These are phyloP conservation scores for Ophion ellenae DNA, from an alignment of 2,888 invertebrate genomes.

Conservation along the genomic window DNA sequence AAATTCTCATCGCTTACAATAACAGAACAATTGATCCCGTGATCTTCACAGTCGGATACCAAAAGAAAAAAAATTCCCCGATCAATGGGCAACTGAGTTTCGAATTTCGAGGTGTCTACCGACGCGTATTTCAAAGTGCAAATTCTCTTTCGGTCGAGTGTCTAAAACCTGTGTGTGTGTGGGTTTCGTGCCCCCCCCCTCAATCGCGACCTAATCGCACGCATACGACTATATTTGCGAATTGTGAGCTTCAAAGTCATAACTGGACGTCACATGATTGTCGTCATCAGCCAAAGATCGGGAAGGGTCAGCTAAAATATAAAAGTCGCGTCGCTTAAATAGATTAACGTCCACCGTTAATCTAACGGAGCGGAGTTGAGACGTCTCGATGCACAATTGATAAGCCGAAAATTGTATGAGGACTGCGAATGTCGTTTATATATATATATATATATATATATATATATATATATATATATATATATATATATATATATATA, in stretches of 20 bases:
- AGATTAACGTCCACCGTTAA: background rate
- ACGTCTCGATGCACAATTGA: slow-evolving; percentile 37
- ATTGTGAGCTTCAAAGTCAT: background rate
- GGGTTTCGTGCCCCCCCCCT: background rate
- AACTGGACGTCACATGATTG: background rate
- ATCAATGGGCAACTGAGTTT: too few relatives aligned
- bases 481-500: background rate
- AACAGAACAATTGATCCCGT: too few relatives aligned
- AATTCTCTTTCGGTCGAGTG: too few relatives aligned
- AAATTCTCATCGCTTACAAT: background rate
- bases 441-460: background rate
- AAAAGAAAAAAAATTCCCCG: too few relatives aligned
- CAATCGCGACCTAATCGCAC: background rate
- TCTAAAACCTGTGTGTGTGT: too few relatives aligned
- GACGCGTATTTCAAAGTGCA: too few relatives aligned
- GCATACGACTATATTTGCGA: background rate
- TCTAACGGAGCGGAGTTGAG: slow-evolving; percentile 4
- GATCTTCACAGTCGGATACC: too few relatives aligned
- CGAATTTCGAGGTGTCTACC: too few relatives aligned
- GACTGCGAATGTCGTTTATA: background rate
- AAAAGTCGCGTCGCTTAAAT: slow-evolving; percentile 9
- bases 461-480: background rate
- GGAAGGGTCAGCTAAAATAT: slow-evolving; percentile 3
- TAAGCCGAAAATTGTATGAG: background rate
- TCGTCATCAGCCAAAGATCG: slow-evolving; percentile 8